Base-by-base conservation (phyloP, 2,797 vertebrate genomes). In the Enteromius afrohamiltoni region DNA sequence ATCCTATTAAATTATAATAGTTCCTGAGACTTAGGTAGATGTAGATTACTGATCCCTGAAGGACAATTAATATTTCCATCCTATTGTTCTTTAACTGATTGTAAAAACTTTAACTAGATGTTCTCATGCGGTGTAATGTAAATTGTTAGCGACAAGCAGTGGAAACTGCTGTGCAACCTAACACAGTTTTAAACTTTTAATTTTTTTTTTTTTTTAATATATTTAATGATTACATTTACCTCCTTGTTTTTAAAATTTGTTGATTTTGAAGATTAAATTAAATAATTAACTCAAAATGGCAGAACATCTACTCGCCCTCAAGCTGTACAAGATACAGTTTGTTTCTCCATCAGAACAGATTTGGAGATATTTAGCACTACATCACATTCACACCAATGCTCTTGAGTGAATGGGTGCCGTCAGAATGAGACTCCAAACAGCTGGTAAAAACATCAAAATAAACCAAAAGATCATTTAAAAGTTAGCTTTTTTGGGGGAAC, bases 11-110 rank as follows among this genome's bases (percentile, higher is more conserved):
- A 64, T 60, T 47, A 47, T 14, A 68, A 37, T 37, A 40, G 37
- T 58, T 60, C n/a, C 53, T 76, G n/a, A 6, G n/a, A 65, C 17
- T 34, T 78, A 7, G 4, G 42, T 77, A 77, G n/a, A 62, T 42
- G 40, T 29, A 60, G 21, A 21, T 45, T 64, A 45, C 17, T 42
- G 53, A 64, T 45, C n/a, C 23, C 40, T 45, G 45, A 78, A 79
- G 26, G 55, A 10, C 58, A 47, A 55, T 55, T 31, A n/a, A 23
- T 37, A 55, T 40, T 58, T 76, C 19, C 23, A 51, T 34, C 16
- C 26, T 45, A 11, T 49, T 49, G 45, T 45, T 60, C 37, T 62
- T 60, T 26, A 42, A 55, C 49, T 75, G 31, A 64, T 64, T 14
- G 31, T 26, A 29, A 64, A 23, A 67, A 67, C 64, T 21, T 7